These are phyloP conservation scores for Chlorodrepanis virens DNA, from an alignment of 2,113 vertebrate species.

Conservation along the genomic window DNA sequence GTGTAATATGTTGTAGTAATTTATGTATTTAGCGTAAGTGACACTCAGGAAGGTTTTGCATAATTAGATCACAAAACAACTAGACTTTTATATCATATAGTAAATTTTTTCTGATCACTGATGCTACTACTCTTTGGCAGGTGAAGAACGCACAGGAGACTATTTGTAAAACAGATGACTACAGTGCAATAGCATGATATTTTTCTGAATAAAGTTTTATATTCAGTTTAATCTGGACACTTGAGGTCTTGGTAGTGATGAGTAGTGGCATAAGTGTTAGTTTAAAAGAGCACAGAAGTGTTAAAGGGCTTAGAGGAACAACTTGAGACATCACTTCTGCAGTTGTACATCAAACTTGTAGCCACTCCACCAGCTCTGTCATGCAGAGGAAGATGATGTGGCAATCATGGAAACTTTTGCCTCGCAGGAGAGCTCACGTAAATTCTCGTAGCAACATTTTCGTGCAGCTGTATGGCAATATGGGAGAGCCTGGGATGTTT, in stretches of 20 bases:
- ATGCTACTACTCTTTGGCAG: background rate
- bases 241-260: background rate
- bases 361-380: background rate
- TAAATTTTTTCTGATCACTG: background rate
- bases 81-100: background rate
- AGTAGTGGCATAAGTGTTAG: background rate
- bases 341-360: rapidly evolving
- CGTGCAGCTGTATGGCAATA: background rate
- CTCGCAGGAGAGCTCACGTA: background rate
- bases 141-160: background rate
- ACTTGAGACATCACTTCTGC: rapidly evolving
- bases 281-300: background rate
- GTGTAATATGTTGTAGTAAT: background rate
- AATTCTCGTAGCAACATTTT: background rate
- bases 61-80: background rate
- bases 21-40: background rate
- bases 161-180: background rate
- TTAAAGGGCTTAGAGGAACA: background rate
- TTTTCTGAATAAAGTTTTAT: background rate
- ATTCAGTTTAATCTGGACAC: background rate
- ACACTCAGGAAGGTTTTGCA: background rate
- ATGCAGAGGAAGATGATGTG: background rate
- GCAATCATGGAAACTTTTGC: background rate
- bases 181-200: rapidly evolving
- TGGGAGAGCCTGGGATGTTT: background rate